Base-by-base conservation (phyloP, 2,113 vertebrate genomes). In the Rostratula benghalensis region DNA sequence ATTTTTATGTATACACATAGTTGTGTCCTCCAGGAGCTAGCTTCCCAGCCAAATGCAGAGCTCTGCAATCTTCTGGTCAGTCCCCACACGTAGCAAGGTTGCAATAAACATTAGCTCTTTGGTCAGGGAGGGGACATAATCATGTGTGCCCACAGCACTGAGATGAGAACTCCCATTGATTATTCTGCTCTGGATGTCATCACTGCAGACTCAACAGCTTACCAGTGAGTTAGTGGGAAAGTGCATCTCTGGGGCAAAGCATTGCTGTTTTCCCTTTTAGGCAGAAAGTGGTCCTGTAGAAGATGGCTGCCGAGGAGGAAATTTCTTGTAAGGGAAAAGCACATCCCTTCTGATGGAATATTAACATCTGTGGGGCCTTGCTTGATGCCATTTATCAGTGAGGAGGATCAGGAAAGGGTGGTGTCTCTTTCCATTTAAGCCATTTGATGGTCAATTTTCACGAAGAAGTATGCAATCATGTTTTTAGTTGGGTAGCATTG, bases 81-180 rank as follows among this genome's bases (percentile, higher is more conserved):
- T 83, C 43, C 30, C 48, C 30, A 2, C 0, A 0, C 30, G 35
- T 9, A 39, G 43, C 46, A 78, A 48, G 21, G 31, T 57, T 46
- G 30, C 33, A 79, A 41, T 75, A 84, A 92, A 75, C 22, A 6
- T 27, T 71, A 33, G 31, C 37, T 46, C 37, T 68, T 65, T 35
- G 39, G 13, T 70, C 64, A 75, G 33, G 60, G 60, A 91, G 64
- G 35, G 27, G 73, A 68, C 13, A 3, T 43, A 59, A 67, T 50
- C 2, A 0, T 28, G 7, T 53, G 13, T 74, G 59, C 33, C 37
- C 3, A 1, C 7, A 6, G 61, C 2, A 1, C 57, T 71, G 27
- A 25, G 54, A 31, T 27, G 28, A 65, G 68, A 73, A 64, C 10
- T 63, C 30, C 1, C 0, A 1, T 43, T 43, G 53, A 27, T 94